Base-by-base conservation (phyloP, 1,140 invertebrate genomes). In the Cylas formicarius region DNA sequence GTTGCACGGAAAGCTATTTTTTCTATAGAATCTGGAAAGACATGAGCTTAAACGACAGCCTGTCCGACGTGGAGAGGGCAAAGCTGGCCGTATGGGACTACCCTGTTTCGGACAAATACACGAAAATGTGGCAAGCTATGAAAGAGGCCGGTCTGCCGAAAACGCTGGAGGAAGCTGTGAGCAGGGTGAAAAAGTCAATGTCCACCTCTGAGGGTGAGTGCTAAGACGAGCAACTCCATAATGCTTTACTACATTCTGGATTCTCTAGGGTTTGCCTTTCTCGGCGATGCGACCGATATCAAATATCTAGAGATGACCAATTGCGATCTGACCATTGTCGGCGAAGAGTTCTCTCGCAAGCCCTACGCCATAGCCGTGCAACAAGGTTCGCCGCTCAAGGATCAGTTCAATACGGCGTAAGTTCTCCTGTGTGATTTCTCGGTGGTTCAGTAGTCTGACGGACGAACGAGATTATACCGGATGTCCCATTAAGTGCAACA, bases 11-110 rank as follows among this genome's bases (percentile, higher is more conserved):
- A n/a, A n/a, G n/a, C 14, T 4, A 14, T 9, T 8, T n/a, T 51
- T 50, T 31, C 64, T 66, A 24, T 59, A 95, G 90, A 56, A 95
- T 97, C 52, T 98, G 94, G 94, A 96, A 96, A 62, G 86, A 95
- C 48, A 94, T 98, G 84, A 93, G 90, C 21, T 68, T 97, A 7
- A 94, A 97, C 57, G 93, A 97, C 63, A 91, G 84, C 40, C 65
- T 97, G 11, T 81, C 78, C 8, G 86, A 91, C 24, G 76, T 91
- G 0, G 90, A 97, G 61, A 69, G 92, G 33, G 86, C 92, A 0
- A 90, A 95, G 65, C 64, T 97, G 9, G 93, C 94, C 0, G 94
- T 98, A 0, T 99, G 94, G 94, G 94, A 98, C 65, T 99, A 97
- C 67, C 95, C 95, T 0, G 91, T 97, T 0, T 93, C 89, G 55